Evolutionary conservation across 2,797 vertebrate species (phyloP), one percentile per base, ranked within the genome.

Genomic region (Melanotaenia maccullochi): DNA sequence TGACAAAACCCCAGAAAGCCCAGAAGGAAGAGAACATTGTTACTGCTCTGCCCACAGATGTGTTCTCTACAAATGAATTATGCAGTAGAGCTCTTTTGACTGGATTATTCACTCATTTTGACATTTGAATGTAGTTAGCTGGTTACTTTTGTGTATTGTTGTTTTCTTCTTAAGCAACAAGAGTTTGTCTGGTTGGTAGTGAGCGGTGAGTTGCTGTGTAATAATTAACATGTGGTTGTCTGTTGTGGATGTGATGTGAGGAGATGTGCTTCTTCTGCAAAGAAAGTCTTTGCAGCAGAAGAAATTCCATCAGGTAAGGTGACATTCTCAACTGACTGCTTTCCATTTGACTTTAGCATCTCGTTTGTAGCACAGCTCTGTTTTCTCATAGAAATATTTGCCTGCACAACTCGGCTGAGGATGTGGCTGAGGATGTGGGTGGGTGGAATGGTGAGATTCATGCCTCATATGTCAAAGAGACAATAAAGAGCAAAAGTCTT

Each of bases 61-160:
- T 81, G 79, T 75, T 68, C 76, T 73, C 69, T 60, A 70, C 70
- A 75, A 72, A 91, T 93, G 25, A 93, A 90, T 91, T 71, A 91
- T 91, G 76, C 76, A 87, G 38, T 13, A 59, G 35, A 66, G 71
- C 79, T 78, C 75, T 79, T 79, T 57, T 76, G 64, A 68, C 61
- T 62, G 54, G 76, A 81, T 82, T 76, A 84, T 86, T 87, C 5
- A 61, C 73, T 87, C 58, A 69, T 71, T 59, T 24, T 60, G 73
- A 73, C 75, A 87, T 78, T 85, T 55, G 74, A 36, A 82, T 82
- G 22, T 60, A 35, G 69, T 83, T 74, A 49, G 36, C 61, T 72
- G 65, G 32, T 68, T 68, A 61, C 82, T 78, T 79, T 71, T 76
- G 58, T 25, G 35, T 16, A 75, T 79, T 60, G 73, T 82, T 81